Evolutionary conservation across 2,113 vertebrate genomes (phyloP).

Genomic region (Isichthys henryi): DNA sequence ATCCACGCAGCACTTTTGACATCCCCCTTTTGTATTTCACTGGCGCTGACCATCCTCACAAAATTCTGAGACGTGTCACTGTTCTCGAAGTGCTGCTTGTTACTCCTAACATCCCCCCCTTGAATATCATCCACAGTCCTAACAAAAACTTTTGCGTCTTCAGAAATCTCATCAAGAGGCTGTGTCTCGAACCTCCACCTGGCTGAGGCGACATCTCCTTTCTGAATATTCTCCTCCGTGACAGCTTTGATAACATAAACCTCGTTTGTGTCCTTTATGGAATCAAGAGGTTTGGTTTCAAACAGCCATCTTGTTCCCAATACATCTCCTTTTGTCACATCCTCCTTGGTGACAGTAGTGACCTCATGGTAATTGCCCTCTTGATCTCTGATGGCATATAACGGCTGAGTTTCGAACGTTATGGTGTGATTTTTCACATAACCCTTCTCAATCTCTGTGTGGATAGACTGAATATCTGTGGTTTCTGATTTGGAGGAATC

Average conservation of each 20-base stretch:
- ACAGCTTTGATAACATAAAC: slow-evolving; percentile 83
- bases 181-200: slow-evolving; percentile 87
- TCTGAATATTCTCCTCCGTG: slow-evolving; percentile 79
- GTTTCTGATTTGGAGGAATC: slow-evolving; percentile 50
- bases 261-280: slow-evolving; percentile 72
- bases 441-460: slow-evolving; percentile 68
- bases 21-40: slow-evolving; percentile 78
- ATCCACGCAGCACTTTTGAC: slow-evolving; percentile 82
- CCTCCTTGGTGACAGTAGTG: slow-evolving; percentile 83
- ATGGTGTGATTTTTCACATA: slow-evolving; percentile 78
- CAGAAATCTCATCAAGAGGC: slow-evolving; percentile 72
- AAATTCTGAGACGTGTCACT: slow-evolving; percentile 50
- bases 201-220: slow-evolving; percentile 76
- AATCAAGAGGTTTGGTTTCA: slow-evolving; percentile 85
- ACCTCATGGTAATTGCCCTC: slow-evolving; percentile 83
- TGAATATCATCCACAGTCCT: slow-evolving; percentile 68
- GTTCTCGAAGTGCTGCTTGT: slow-evolving; percentile 72
- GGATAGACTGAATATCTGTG: slow-evolving; percentile 47
- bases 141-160: slow-evolving; percentile 53
- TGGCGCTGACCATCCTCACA: slow-evolving; percentile 74
- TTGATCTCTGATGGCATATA: slow-evolving; percentile 82
- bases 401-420: slow-evolving; percentile 84
- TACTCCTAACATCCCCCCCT: slow-evolving; percentile 73
- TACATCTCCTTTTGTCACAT: slow-evolving; percentile 76
- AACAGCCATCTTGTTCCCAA: slow-evolving; percentile 81